Percentiles rank a stretch among this genome's conserved stretches.
Evolutionary conservation across 2,113 vertebrate species (phyloP).

Genomic region (Rhea pennata): DNA sequence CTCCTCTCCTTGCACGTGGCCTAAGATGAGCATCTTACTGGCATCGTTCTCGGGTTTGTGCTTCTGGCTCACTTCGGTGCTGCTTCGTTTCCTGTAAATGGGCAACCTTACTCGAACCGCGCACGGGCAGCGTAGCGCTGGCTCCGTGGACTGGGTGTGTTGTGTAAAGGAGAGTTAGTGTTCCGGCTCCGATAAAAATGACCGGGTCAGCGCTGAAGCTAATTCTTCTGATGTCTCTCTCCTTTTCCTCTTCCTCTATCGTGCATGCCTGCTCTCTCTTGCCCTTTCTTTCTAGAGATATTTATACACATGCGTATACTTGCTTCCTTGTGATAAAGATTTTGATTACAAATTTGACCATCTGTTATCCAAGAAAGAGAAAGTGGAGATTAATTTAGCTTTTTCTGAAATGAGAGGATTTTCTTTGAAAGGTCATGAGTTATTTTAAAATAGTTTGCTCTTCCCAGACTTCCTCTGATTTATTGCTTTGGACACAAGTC

Average conservation of each 20-base stretch:
- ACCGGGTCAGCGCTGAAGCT: neutral
- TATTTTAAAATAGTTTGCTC: accelerated
- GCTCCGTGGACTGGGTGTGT: neutral
- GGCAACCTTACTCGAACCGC: neutral
- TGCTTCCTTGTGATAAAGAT: constrained; percentile 21
- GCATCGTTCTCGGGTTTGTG: too few species aligned
- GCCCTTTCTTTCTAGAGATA: neutral
- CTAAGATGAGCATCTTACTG: too few species aligned
- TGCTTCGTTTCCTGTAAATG: neutral
- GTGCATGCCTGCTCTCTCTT: neutral
- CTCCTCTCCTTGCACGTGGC: too few species aligned
- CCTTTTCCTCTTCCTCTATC: neutral
- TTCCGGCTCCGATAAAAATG: neutral
- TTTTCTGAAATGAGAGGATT: neutral
- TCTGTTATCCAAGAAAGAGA: neutral
- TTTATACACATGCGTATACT: neutral
- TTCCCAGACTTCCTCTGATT: neutral
- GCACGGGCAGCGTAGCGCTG: neutral
- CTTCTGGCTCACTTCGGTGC: neutral
- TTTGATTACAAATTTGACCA: neutral
- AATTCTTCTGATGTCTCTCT: constrained; percentile 24
- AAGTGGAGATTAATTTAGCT: neutral
- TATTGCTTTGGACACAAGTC: neutral
- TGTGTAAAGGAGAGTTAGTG: neutral
- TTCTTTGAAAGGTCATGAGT: neutral